phyloP scores from a whole-genome alignment of 2,888 invertebrate genomes.

The Rapana venosa region DNA sequence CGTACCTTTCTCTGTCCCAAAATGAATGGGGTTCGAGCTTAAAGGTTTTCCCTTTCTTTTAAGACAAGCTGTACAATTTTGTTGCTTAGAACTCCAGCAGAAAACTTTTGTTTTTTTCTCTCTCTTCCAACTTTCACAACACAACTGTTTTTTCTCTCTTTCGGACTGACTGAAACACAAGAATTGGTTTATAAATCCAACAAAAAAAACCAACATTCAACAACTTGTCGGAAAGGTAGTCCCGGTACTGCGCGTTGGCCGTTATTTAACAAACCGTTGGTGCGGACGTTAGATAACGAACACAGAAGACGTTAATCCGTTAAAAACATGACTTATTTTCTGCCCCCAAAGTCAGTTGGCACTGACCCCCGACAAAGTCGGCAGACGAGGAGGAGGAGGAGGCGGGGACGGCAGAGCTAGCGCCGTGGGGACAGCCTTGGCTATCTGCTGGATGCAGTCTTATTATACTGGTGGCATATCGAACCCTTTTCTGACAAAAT shows the following conservation, averaged over 20 bases:
- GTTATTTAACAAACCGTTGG: not conserved
- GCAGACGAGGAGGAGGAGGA: not conserved
- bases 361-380: not conserved
- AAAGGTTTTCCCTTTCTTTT: no score
- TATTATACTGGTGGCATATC: slow-evolving; percentile 53
- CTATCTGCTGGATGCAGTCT: slow-evolving; percentile 43
- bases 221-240: no score
- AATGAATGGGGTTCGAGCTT: no score
- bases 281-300: not conserved
- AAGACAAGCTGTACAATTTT: no score
- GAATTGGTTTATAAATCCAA: no score
- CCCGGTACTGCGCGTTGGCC: not conserved
- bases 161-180: no score
- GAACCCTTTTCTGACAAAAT: slow-evolving; percentile 55
- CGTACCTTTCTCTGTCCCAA: not conserved
- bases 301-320: not conserved
- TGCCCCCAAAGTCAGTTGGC: not conserved
- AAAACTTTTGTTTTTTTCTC: not conserved
- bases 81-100: no score
- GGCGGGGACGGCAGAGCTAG: not conserved
- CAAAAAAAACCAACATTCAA: no score
- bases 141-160: not conserved
- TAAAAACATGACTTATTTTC: not conserved
- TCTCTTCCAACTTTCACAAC: not conserved
- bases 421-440: slow-evolving; percentile 36